A percentile compares a stretch with the other conserved stretches of the same genome.
These are phyloP conservation scores for Falco novaeseelandiae DNA, from an alignment of 2,797 vertebrate species.

Conservation along the genomic window DNA sequence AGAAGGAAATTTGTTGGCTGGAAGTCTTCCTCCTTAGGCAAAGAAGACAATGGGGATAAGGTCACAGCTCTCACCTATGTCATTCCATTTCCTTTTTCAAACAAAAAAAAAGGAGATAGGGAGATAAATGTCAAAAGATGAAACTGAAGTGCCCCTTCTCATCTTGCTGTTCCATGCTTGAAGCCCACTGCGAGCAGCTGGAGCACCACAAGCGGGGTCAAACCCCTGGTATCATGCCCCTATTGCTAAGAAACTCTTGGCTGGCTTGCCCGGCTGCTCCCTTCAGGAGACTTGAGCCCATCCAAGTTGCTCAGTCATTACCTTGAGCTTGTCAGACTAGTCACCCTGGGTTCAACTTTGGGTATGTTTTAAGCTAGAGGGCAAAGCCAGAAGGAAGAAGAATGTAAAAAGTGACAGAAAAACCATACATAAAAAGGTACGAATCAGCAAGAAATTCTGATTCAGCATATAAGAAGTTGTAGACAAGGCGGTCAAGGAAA, in stretches of 20 bases:
- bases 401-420: not conserved
- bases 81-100: not conserved
- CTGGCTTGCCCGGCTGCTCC: not conserved
- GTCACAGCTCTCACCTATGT: not conserved
- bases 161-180: not conserved
- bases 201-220: not conserved
- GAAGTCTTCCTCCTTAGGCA: not conserved
- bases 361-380: not conserved
- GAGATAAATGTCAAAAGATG: not conserved
- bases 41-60: not conserved
- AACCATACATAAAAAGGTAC: not conserved
- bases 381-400: not conserved
- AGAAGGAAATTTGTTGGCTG: not conserved
- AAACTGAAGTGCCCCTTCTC: not conserved
- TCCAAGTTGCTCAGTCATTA: not conserved
- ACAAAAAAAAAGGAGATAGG: not conserved
- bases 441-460: not conserved
- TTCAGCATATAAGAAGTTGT: not conserved
- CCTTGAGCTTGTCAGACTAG: not conserved
- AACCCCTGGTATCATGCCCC: not conserved
- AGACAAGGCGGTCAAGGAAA: not conserved
- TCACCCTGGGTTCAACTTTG: not conserved
- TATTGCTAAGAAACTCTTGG: not conserved
- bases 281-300: not conserved
- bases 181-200: rapidly evolving